Evolutionary conservation across 2,888 invertebrate species (phyloP), one percentile per base, ranked within the genome.

Genomic region (Cheilosia grossa): DNA sequence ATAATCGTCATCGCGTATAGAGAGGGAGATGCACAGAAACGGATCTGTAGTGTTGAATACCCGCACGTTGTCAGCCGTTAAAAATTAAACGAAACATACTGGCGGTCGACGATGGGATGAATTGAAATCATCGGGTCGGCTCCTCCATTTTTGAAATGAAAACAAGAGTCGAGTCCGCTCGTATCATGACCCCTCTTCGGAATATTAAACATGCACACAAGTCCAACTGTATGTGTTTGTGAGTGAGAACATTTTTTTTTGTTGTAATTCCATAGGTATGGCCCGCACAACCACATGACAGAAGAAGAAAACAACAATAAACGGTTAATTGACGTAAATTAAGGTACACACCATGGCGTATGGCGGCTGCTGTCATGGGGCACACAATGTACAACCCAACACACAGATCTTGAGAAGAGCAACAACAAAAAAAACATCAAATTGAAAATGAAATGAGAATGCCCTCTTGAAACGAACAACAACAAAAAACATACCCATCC

Each of bases 301-400:
- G 13, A 15, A 77, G 27, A 63, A 53, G 59, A 83, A 72, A 77
- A 74, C 86, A 82, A 82, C 82, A 86, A 86, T 82, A 77, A 86
- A 64, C 77, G 86, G 61, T 86, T 86, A 86, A 86, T 86, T 86
- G 86, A 86, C 86, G 82, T 82, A 86, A 86, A 86, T 86, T 86
- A 86, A 86, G 86, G 86, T 86, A 86, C 82, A 86, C 86, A 85
- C 85, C 70, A 85, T 75, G 70, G 66, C 69, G 85, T 81, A 81
- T 85, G 81, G 75, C 75, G 85, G 70, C 77, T 64, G 64, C 58
- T 75, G 80, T 81, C 83, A 79, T 74, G 79, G 67, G 47, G 61
- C 61, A 59, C 54, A 53, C 47, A 49, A 47, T 59, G 67, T 63
- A 54, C 27, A 42, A 37, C 21, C 10, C 27, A 24, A 40, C 59